Base-by-base conservation (phyloP, 2,113 vertebrate species). In the Electrona antarctica region DNA sequence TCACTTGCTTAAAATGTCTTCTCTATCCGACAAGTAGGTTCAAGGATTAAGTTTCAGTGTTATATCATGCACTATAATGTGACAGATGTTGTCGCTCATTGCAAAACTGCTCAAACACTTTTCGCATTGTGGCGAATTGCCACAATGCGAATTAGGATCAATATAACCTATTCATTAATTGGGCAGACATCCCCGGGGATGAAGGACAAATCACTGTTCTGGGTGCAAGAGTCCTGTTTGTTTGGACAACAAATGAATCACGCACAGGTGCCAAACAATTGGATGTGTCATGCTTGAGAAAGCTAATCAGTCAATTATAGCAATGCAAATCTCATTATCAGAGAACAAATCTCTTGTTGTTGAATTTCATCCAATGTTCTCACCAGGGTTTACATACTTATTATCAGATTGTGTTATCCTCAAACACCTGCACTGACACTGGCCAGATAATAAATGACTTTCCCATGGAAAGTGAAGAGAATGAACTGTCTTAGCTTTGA, bases 241-340 rank as follows among this genome's bases (percentile, higher is more conserved):
- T 84, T 73, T 68, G 2, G 48, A 69, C 73, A 79, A 85, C 80
- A 85, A 82, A 87, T 79, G 48, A 83, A 74, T 80, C 68, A 64
- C 21, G 1, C 1, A 21, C 68, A 76, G 60, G 45, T 45, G 49
- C 57, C 73, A 78, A 86, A 86, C 82, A 85, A 79, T 79, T 8
- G 52, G 64, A 74, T 64, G 56, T 64, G 74, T 71, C 71, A 83
- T 88, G 89, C 67, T 11, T 28, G 61, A 80, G 87, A 85, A 91
- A 86, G 67, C 71, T 84, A 86, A 91, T 87, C 21, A 76, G 79
- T 81, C 82, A 90, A 89, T 92, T 90, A 89, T 62, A 77, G 78
- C 84, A 87, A 90, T 92, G 85, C 87, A 86, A 89, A 90, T 90
- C 83, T 69, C 85, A 87, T 91, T 91, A 83, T 88, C 80, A 73